These are phyloP conservation scores for Phrynosoma platyrhinos DNA, from an alignment of 2,113 vertebrate genomes.

Conservation along the genomic window DNA sequence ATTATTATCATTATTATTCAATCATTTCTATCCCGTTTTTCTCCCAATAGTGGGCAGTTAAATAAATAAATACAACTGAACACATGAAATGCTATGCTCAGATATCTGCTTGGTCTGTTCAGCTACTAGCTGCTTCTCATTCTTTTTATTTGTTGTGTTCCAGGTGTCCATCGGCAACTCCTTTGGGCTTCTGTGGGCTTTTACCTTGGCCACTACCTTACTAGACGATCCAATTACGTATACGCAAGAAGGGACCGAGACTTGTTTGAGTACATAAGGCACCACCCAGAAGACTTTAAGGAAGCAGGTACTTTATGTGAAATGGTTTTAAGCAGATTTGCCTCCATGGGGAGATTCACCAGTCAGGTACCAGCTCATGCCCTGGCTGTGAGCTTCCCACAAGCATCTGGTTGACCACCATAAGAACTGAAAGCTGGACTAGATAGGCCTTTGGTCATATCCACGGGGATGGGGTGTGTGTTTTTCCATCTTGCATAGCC, in stretches of 20 bases:
- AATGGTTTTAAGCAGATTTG: neutral
- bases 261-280: constrained; percentile 81
- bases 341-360: neutral
- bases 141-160: constrained; percentile 34
- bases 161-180: constrained; percentile 91
- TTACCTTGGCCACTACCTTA: constrained; percentile 86
- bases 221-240: constrained; percentile 80
- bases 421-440: no score
- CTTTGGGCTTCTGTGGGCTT: constrained; percentile 80
- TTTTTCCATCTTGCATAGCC: no score
- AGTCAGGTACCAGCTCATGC: neutral
- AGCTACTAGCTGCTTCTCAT: neutral
- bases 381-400: no score
- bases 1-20: no score
- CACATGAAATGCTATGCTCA: neutral
- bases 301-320: constrained; percentile 72
- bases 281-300: constrained; percentile 83
- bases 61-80: neutral
- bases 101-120: neutral
- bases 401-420: neutral
- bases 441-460: no score
- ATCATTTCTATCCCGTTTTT: no score
- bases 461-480: no score
- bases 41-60: no score
- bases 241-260: constrained; percentile 84